Conservation (phyloP, 2,113 vertebrate species). For the Oenanthe oenanthe region DNA sequence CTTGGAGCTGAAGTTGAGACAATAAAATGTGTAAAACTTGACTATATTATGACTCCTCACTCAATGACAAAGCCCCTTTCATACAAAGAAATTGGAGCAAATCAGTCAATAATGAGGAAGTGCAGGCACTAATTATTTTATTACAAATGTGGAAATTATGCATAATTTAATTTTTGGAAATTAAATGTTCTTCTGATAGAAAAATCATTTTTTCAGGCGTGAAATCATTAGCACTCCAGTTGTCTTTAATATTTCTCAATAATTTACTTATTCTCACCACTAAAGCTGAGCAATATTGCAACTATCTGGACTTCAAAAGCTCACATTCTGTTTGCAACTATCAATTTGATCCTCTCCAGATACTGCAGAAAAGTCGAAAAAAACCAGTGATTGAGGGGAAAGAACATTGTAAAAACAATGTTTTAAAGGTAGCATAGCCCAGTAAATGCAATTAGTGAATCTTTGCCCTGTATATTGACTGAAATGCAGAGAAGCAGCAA, state of each 20-base stretch:
- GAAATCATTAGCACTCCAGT: background rate
- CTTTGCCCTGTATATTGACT: background rate
- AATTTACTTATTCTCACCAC: background rate
- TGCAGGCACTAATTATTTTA: conserved; percentile 60
- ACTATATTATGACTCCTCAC: conserved; percentile 44
- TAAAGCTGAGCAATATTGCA: background rate
- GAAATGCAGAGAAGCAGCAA: background rate
- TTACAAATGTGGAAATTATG: conserved; percentile 50
- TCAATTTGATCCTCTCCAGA: background rate
- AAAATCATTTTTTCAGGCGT: conserved; percentile 22
- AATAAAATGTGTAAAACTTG: conserved; percentile 58
- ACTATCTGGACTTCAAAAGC: conserved; percentile 8
- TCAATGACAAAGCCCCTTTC: conserved; percentile 2
- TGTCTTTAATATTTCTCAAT: background rate
- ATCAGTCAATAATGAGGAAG: background rate
- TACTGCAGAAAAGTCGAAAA: background rate
- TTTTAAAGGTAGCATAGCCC: background rate
- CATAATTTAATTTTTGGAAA: conserved; percentile 55
- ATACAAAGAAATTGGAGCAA: background rate
- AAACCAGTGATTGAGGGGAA: background rate
- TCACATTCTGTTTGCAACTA: background rate
- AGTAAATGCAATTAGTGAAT: background rate
- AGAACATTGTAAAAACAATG: background rate
- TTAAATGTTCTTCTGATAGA: background rate
- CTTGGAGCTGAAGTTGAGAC: conserved; percentile 33